phyloP scores from a whole-genome alignment of 2,888 invertebrate genomes.

The Neoascia interrupta region DNA sequence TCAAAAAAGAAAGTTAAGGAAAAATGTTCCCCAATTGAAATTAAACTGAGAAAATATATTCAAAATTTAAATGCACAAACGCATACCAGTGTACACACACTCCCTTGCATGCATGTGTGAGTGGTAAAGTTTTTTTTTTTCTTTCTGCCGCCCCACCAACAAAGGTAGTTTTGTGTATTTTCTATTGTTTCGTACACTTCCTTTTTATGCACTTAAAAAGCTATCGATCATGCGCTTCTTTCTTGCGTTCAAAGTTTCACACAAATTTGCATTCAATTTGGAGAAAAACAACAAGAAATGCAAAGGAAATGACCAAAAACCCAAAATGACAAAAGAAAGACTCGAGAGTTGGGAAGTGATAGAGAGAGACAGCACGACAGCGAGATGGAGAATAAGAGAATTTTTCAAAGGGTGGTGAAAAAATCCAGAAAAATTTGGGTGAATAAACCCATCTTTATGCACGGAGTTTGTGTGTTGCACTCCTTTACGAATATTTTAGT shows the following conservation, averaged over 20 bases:
- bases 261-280: constrained; percentile 26
- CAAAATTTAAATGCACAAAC: constrained; percentile 25
- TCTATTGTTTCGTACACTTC: constrained; percentile 31
- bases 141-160: constrained; percentile 25
- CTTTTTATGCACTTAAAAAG: constrained; percentile 52
- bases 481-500: constrained; percentile 68
- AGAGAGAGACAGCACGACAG: constrained; percentile 11
- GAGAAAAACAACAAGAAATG: neutral
- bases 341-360: neutral
- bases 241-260: constrained; percentile 24
- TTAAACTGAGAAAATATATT: too few species aligned
- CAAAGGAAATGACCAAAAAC: constrained; percentile 2
- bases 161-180: constrained; percentile 45
- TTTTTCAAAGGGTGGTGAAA: constrained; percentile 31
- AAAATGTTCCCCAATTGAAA: constrained; percentile 13
- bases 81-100: constrained; percentile 4
- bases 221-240: constrained; percentile 66
- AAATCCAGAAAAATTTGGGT: constrained; percentile 64
- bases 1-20: too few species aligned
- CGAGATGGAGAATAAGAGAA: neutral
- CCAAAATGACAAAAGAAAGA: neutral
- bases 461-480: constrained; percentile 52
- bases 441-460: constrained; percentile 62
- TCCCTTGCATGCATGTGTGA: constrained; percentile 23
- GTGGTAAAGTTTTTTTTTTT: constrained; percentile 38